These are phyloP conservation scores for Microtus oregoni DNA, from an alignment of 2,113 vertebrate species.

Conservation along the genomic window DNA sequence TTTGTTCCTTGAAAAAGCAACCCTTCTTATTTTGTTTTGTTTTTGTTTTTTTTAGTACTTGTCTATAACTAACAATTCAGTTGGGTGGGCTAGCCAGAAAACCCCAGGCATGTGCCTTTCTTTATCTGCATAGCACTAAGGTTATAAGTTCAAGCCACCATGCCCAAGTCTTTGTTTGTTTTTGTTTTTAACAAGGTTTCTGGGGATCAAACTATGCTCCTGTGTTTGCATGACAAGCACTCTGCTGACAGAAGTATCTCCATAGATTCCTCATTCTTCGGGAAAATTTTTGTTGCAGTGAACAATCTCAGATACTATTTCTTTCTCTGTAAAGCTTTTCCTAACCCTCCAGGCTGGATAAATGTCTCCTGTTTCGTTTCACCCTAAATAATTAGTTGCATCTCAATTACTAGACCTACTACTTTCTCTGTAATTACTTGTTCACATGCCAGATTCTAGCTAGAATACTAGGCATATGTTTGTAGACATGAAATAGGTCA, in stretches of 20 bases:
- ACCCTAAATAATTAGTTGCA: background rate
- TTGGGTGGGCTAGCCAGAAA: background rate
- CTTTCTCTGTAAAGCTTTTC: background rate
- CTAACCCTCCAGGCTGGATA: background rate
- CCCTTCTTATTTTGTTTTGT: background rate
- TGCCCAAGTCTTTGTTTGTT: background rate
- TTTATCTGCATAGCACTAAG: background rate
- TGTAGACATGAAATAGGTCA: slow-evolving; percentile 4
- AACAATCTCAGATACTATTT: background rate
- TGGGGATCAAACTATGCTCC: background rate
- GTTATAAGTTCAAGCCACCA: background rate
- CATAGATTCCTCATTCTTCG: background rate
- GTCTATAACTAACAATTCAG: background rate
- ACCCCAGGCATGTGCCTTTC: too few relatives aligned
- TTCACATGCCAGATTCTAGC: slow-evolving; percentile 12
- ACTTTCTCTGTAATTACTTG: slow-evolving; percentile 42
- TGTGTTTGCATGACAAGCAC: background rate
- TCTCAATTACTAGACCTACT: slow-evolving; percentile 30
- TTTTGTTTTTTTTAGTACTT: too few relatives aligned
- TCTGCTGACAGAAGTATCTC: background rate
- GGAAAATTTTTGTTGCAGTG: background rate
- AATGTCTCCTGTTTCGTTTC: background rate
- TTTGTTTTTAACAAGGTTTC: background rate
- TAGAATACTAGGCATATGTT: slow-evolving; percentile 40
- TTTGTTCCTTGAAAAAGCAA: background rate